A percentile compares a stretch with the other conserved stretches of the same genome.
Conservation (phyloP, 2,113 vertebrate species). For the Eurystomus gularis region DNA sequence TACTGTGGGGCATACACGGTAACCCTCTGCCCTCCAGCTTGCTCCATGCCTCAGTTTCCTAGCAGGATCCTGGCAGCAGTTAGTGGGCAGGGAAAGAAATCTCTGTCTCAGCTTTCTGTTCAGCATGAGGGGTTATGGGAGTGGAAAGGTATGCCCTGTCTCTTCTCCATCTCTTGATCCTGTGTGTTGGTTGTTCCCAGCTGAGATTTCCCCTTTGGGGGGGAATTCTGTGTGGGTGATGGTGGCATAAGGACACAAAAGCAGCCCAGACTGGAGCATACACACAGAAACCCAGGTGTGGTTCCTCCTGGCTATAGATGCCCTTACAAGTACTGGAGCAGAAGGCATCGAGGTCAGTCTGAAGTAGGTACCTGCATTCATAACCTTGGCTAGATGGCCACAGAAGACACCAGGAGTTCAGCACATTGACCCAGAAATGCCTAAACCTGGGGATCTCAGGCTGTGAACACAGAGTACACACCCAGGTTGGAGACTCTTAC, state of each 20-base stretch:
- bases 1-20: conserved; percentile 80
- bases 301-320: background rate
- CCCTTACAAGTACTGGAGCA: background rate
- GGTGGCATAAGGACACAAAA: background rate
- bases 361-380: background rate
- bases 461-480: background rate
- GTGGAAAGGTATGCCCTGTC: background rate
- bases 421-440: background rate
- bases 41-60: background rate
- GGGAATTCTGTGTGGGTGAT: background rate
- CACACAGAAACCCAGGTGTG: background rate
- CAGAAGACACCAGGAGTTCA: background rate
- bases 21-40: background rate
- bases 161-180: background rate
- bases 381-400: background rate
- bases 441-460: background rate
- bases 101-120: background rate
- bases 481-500: background rate
- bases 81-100: background rate
- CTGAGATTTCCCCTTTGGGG: background rate
- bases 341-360: background rate
- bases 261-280: background rate
- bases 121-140: background rate
- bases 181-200: background rate
- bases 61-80: background rate